These are phyloP conservation scores for Scartelaos histophorus DNA, from an alignment of 2,113 vertebrate genomes.

Conservation along the genomic window DNA sequence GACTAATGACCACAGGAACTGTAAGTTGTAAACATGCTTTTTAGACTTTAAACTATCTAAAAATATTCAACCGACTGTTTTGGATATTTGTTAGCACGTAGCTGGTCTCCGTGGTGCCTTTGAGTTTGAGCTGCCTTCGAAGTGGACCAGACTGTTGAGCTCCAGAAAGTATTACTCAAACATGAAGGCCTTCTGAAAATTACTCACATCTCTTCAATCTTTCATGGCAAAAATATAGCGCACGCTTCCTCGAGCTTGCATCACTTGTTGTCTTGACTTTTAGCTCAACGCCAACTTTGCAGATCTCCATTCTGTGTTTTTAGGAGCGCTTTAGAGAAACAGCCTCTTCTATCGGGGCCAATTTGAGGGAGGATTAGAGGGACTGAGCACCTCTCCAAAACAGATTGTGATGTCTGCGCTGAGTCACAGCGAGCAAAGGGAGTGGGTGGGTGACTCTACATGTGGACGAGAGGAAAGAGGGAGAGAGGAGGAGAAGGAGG, in stretches of 20 bases:
- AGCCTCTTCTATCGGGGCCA: slow-evolving; percentile 30
- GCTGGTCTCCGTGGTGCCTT: no score
- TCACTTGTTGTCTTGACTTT: slow-evolving; percentile 36
- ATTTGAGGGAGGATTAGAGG: slow-evolving; percentile 43
- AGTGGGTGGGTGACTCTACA: slow-evolving; percentile 54
- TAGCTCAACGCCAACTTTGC: slow-evolving; percentile 20
- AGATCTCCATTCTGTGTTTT: slow-evolving; percentile 22
- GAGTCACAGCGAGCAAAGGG: slow-evolving; percentile 43
- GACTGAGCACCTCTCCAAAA: slow-evolving; percentile 48
- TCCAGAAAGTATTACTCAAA: no score
- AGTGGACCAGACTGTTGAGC: no score
- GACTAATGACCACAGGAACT: no score
- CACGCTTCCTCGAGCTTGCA: slow-evolving; percentile 41
- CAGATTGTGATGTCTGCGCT: slow-evolving; percentile 56
- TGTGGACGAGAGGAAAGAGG: slow-evolving; percentile 28
- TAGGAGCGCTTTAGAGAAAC: slow-evolving; percentile 16
- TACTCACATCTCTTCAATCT: neutral
- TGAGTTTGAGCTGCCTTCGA: no score
- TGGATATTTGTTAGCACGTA: no score
- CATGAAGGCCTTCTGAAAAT: no score
- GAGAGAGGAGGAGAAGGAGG: slow-evolving; percentile 5
- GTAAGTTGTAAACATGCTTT: no score
- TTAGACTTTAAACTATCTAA: no score
- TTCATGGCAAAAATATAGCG: slow-evolving; percentile 5
- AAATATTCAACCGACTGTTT: no score